Percentiles rank a stretch among this genome's conserved stretches.
Conservation (phyloP, 2,888 invertebrate species). For the Folsomia candida region DNA sequence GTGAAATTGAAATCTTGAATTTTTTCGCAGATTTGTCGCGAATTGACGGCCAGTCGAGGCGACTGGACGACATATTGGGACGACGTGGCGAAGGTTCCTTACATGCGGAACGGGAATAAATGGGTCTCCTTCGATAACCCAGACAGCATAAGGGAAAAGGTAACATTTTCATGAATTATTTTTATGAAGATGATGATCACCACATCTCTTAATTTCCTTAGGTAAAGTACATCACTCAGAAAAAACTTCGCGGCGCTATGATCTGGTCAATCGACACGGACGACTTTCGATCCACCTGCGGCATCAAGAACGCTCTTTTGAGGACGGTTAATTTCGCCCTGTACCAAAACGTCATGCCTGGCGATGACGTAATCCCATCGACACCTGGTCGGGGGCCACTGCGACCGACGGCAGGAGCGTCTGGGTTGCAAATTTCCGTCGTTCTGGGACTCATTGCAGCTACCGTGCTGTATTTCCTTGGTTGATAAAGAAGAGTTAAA, state of each 20-base stretch:
- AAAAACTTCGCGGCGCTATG: conserved; percentile 72
- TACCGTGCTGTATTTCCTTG: neutral
- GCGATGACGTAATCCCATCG: neutral
- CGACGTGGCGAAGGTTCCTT: conserved; percentile 62
- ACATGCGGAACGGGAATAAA: conserved; percentile 62
- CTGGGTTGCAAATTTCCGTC: neutral
- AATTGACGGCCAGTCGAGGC: conserved; percentile 58
- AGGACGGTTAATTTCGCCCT: conserved; percentile 70
- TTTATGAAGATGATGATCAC: conserved; percentile 3
- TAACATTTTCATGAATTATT: conserved; percentile 52
- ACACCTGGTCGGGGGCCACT: neutral
- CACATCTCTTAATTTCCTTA: conserved; percentile 47
- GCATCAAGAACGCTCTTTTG: conserved; percentile 64
- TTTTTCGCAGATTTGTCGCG: conserved; percentile 64
- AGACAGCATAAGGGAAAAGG: conserved; percentile 71
- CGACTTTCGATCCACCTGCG: conserved; percentile 73
- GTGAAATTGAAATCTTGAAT: neutral
- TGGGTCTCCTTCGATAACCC: conserved; percentile 76
- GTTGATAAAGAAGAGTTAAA: too few species aligned
- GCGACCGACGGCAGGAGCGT: neutral
- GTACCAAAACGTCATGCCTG: neutral
- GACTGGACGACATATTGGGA: conserved; percentile 73
- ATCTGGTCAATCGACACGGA: conserved; percentile 87
- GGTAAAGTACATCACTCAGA: conserved; percentile 62
- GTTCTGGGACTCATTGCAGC: neutral